Base-by-base conservation (phyloP, 2,888 invertebrate species). In the Agriotes lineatus region DNA sequence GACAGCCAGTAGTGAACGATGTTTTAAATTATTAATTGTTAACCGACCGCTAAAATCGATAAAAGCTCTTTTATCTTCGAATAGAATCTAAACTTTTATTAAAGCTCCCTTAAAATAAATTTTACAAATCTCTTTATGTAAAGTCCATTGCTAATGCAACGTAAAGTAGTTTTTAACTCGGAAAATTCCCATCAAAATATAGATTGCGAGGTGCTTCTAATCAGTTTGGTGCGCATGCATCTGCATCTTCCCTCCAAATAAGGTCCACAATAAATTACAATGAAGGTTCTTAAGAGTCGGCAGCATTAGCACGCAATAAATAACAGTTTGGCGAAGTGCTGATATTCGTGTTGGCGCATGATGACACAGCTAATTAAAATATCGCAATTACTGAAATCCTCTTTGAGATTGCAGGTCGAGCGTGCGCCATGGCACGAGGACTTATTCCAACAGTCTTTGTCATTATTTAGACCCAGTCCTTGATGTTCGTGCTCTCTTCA, bases 321-420 rank as follows among this genome's bases (percentile, higher is more conserved):
- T 68, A 63, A 68, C 58, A 54, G 39, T 62, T 68, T 68, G 45
- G 58, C 22, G 63, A 62, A 68, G 59, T 64, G 67, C 64, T 65
- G 64, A 69, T 77, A 73, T 76, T 72, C 77, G 75, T 76, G 70
- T 60, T 69, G 73, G 75, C 76, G 77, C 77, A 77, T 78, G 79
- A 80, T 80, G 79, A 79, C 79, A 73, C 76, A 74, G 76, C 78
- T 80, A 80, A 80, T 80, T 80, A 79, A 80, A 80, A 80, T 80
- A 79, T 79, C 75, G 78, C 78, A 77, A 79, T 78, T 76, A 76
- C 71, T 70, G 75, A 72, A 80, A 79, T 78, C 77, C 78, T 76
- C 74, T 73, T 75, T 76, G 68, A 71, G 71, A 75, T 72, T 69
- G 58, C 63, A 50, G 67, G 68, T 64, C 70, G 71, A 73, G 69